Conservation (phyloP, 2,113 vertebrate species). For the Cynoglossus semilaevis region DNA sequence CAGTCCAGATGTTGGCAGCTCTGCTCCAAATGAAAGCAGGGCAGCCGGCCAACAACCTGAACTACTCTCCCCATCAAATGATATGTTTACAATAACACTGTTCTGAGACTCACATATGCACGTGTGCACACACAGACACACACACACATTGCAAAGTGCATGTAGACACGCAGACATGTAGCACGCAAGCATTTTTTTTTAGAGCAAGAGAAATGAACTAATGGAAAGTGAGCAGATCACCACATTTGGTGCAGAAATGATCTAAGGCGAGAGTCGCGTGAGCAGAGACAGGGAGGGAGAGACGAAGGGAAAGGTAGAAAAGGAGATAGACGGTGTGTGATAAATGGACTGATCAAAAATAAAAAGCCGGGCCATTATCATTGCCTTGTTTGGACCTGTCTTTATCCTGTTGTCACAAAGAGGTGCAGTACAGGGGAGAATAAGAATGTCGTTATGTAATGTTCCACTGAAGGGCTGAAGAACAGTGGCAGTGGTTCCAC, state of each 20-base stretch:
- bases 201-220: conserved; percentile 54
- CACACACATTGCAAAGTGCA: background rate
- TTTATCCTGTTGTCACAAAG: conserved; percentile 33
- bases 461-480: conserved; percentile 29
- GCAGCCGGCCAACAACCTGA: conserved; percentile 79
- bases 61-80: conserved; percentile 78
- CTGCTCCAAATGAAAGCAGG: conserved; percentile 78
- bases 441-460: conserved; percentile 58
- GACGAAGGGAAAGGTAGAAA: conserved; percentile 16
- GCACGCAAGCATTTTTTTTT: conserved; percentile 36
- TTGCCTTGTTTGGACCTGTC: conserved; percentile 63
- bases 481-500: conserved; percentile 35
- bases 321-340: conserved; percentile 12
- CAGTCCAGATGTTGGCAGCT: conserved; percentile 82
- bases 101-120: conserved; percentile 63
- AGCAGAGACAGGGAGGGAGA: background rate
- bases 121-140: conserved; percentile 26
- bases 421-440: conserved; percentile 51
- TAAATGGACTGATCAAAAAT: conserved; percentile 44
- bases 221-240: conserved; percentile 58
- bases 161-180: conserved; percentile 3
- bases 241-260: conserved; percentile 49
- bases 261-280: conserved; percentile 11
- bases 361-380: conserved; percentile 50
- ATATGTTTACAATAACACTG: conserved; percentile 82